Conservation (phyloP, 2,797 vertebrate species). For the Tragopan temminckii region DNA sequence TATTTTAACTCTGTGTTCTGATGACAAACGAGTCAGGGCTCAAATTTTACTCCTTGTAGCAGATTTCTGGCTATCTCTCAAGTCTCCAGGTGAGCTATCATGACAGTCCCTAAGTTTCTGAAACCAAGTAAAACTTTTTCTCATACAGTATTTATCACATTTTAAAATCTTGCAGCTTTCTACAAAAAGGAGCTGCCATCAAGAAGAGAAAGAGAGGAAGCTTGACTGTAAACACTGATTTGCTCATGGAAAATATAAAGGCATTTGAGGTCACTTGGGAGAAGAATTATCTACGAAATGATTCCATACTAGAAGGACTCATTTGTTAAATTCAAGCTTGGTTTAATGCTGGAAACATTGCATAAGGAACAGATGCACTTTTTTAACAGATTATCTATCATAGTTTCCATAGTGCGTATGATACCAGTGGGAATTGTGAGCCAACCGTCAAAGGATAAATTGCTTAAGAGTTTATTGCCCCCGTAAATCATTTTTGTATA, state of each 20-base stretch:
- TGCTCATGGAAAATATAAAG: conserved; percentile 21
- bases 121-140: background rate
- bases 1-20: background rate
- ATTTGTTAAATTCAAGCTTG: conserved; percentile 1
- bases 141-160: background rate
- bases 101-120: background rate
- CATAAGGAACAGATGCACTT: background rate
- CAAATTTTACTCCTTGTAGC: background rate
- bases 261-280: background rate
- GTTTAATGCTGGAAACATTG: conserved; percentile 18
- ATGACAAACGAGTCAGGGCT: background rate
- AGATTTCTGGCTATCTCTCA: background rate
- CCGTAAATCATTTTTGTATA: background rate
- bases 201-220: background rate
- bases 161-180: background rate
- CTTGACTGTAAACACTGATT: conserved; percentile 20
- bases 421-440: conserved; percentile 10
- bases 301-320: background rate
- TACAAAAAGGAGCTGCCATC: background rate
- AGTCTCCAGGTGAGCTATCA: background rate
- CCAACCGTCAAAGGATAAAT: conserved; percentile 13
- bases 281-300: background rate
- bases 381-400: conserved; percentile 22
- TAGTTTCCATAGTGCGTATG: background rate
- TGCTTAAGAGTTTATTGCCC: background rate